A percentile compares a stretch with the other conserved stretches of the same genome.
Conservation (phyloP, 2,888 invertebrate species). For the Drosophila phalerata region DNA sequence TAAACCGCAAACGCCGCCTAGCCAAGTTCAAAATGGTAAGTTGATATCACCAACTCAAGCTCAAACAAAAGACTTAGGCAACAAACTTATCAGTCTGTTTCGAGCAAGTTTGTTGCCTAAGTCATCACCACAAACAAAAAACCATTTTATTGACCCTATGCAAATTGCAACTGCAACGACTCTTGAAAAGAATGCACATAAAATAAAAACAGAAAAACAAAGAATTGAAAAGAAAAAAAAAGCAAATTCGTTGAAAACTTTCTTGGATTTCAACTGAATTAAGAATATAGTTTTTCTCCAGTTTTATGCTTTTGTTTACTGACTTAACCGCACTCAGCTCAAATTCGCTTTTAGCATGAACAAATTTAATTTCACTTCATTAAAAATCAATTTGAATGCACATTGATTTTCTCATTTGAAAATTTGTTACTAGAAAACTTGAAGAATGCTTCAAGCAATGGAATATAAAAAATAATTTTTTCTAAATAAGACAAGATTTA, state of each 20-base stretch:
- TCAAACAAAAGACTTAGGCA: constrained; percentile 38
- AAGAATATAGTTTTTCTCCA: background rate
- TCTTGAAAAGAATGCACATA: constrained; percentile 25
- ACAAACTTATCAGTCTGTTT: constrained; percentile 18
- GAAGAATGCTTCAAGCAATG: too few species aligned
- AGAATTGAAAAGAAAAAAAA: constrained; percentile 1
- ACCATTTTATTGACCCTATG: constrained; percentile 21
- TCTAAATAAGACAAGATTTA: too few species aligned
- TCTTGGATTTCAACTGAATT: constrained; percentile 16
- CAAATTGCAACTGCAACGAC: constrained; percentile 31
- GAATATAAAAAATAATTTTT: too few species aligned
- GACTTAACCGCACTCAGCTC: background rate
- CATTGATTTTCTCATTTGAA: background rate
- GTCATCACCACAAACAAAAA: constrained; percentile 22
- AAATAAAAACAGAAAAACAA: constrained; percentile 6
- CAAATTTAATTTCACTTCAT: background rate
- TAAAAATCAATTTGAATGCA: background rate
- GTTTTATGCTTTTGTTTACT: constrained; percentile 9
- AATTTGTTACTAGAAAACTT: background rate
- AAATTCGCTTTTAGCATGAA: constrained; percentile 3
- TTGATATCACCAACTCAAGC: constrained; percentile 15
- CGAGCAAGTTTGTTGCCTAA: constrained; percentile 51
- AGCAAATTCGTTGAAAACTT: constrained; percentile 1
- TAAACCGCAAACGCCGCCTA: constrained; percentile 36
- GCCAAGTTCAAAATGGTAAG: constrained; percentile 76